Evolutionary conservation across 2,888 invertebrate species (phyloP), one percentile per base, ranked within the genome.

Genomic region (Julus scanicus): DNA sequence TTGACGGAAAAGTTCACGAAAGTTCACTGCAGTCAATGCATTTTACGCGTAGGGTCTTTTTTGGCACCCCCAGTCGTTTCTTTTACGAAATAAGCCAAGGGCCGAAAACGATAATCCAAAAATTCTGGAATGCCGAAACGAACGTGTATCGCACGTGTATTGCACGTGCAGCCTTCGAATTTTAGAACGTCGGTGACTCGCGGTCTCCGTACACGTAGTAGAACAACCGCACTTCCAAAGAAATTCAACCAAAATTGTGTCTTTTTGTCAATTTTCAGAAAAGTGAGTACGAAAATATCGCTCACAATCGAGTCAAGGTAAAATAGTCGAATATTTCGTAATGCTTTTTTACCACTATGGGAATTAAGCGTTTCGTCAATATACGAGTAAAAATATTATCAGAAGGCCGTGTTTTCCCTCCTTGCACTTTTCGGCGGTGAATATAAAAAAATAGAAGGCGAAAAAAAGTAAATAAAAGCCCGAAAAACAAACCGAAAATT

Each of bases 401-500:
- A 37, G 80, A 80, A 80, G 80, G 80, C 37, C 80, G 37, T 29
- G 17, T 53, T 53, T 53, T 53, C 9, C 8, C 20, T 29, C 29
- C 8, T n/a, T 37, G 80, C 63, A 71, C 20, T 20, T 20, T 5
- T 20, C 37, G 13, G 80, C 80, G 80, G 37, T 37, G 37, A 39
- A 80, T 37, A 80, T n/a, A 20, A 37, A 5, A 9, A 29, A 37
- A 80, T 37, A 39, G 37, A 80, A 80, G 3, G 80, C 80, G 37
- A 80, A 80, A 37, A 80, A 80, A 37, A 11, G 37, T 15, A 71
- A 71, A 80, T 80, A 85, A 49, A 85, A 49, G 49, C 49, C 44
- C 85, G 49, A 49, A 85, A 85, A 85, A 85, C 49, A 85, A 85
- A 85, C 85, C 85, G 9, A 80, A 80, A 80, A 85, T 49, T 44